Base-by-base conservation (phyloP, 2,797 vertebrate genomes). In the Xenentodon cancila region DNA sequence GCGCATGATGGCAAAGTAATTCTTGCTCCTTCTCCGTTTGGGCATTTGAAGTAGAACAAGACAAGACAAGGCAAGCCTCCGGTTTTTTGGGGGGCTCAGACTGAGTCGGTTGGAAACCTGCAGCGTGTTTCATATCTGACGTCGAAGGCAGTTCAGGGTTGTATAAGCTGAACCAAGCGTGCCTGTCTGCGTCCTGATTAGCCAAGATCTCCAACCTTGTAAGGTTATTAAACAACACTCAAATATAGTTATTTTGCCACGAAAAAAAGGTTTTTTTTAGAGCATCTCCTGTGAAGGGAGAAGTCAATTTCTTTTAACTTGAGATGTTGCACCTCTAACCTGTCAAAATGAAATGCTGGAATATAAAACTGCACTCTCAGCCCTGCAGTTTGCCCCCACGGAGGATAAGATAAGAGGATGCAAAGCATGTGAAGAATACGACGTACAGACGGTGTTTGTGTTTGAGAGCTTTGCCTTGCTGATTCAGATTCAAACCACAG, bases 151-250 rank as follows among this genome's bases (percentile, higher is more conserved):
- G 64, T 59, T 73, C 42, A 65, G 69, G 62, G 48, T 56, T 2
- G 59, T 53, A 66, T 25, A 56, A 73, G 73, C 74, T 17, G 25
- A 74, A 63, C 13, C 51, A 5, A 15, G 37, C 13, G 12, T 5
- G 71, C 64, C 54, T 53, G 61, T 77, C 67, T 82, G 82, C 72
- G 87, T 82, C 21, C 68, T 59, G 78, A 89, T 82, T 53, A 84
- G 73, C 45, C 22, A 0, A 9, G 7, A 54, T 13, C 50, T 21
- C 12, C 18, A 2, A 1, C 37, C 5, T 42, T 52, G 45, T 6
- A 5, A 70, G 13, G 21, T 21, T 20, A 8, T 47, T 34, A 15
- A 40, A 15, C 13, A 40, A 40, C 4, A 15, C 13, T 40, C 37
- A 40, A 40, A 40, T 15, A 15, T 5, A 13, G 4, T 15, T 40